A percentile compares a stretch with the other conserved stretches of the same genome.
These are phyloP conservation scores for Calonectris borealis DNA, from an alignment of 2,113 vertebrate species.

Conservation along the genomic window DNA sequence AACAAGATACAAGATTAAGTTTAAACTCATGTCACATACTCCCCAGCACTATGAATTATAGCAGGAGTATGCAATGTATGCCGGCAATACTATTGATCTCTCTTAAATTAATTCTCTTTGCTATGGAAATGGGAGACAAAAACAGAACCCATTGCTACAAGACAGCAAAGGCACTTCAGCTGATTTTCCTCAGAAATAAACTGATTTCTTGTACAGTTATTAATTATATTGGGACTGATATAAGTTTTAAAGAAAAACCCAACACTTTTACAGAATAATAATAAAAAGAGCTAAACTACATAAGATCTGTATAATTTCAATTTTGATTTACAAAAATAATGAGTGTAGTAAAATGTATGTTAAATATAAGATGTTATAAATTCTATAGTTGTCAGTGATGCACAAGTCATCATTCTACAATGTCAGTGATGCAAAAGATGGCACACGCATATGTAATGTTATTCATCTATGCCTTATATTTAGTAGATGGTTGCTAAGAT, in stretches of 20 bases:
- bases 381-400: background rate
- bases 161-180: background rate
- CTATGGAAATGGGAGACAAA: constrained; percentile 12
- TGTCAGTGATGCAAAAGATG: background rate
- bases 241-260: background rate
- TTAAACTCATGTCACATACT: background rate
- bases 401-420: no score
- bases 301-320: background rate
- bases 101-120: constrained; percentile 36
- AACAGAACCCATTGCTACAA: background rate
- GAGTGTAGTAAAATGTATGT: background rate
- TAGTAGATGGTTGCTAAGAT: background rate
- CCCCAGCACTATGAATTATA: background rate
- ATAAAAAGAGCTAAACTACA: background rate
- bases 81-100: background rate
- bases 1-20: background rate
- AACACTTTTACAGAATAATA: background rate
- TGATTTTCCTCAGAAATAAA: background rate
- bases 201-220: background rate
- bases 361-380: background rate
- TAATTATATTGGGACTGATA: background rate
- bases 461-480: background rate
- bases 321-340: background rate
- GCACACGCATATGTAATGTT: background rate
- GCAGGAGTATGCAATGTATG: background rate